Evolutionary conservation across 2,888 invertebrate species (phyloP), one percentile per base, ranked within the genome.

Genomic region (Eupeodes luniger): DNA sequence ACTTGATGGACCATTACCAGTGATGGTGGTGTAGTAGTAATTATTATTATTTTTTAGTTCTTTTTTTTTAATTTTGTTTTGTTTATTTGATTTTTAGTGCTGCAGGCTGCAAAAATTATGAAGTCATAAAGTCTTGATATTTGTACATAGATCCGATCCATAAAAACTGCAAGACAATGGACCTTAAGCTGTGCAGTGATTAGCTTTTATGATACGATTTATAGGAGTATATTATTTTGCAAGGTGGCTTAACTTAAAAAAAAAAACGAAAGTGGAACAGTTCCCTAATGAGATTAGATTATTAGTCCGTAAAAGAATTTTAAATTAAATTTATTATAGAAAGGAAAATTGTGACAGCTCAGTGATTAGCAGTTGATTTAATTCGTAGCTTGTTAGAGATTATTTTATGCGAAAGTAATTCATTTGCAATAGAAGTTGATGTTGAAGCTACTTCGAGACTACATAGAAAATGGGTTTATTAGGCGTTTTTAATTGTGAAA

Each of bases 91-190:
- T 69, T 79, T 70, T 70, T 83, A 72, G n/a, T 57, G 72, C 83
- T 77, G 40, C 49, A 61, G 66, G 72, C 59, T 57, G 64, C 69
- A 64, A 36, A 70, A n/a, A 66, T 64, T 74, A 66, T 40, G 16
- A 62, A 72, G 69, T 61, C 27, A 27, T 27, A 27, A 27, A 49
- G 9, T 59, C 51, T 80, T 49, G 75, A 64, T 76, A 70, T 75
- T 27, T 27, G 27, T 27, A 27, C 27, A 27, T 27, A 27, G 27
- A 27, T 27, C 27, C 62, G 74, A 67, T 61, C 40, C 36, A 69
- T 80, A 74, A 79, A 74, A 79, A 64, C 40, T 80, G 75, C 69
- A 49, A 75, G 69, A 67, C 80, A 57, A 75, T 84, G 16, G 79
- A 53, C 62, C 36, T 51, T 66, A 40, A 66, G 72, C 51, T 36